phyloP scores from a whole-genome alignment of 2,113 vertebrate species.

The Tapirus terrestris region DNA sequence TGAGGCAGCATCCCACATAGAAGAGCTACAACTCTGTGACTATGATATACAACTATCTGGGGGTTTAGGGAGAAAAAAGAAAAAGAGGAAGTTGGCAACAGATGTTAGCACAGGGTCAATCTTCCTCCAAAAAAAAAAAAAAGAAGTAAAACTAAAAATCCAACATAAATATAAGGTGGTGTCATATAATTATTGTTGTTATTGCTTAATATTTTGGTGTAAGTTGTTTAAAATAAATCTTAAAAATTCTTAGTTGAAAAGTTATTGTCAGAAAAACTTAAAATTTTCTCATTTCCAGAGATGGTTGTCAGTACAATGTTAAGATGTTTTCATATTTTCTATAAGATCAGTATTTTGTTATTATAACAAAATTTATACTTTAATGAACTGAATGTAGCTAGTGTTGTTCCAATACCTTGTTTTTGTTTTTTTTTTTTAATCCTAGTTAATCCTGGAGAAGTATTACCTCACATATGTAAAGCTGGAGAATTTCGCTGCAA shows the following conservation, averaged over 20 bases:
- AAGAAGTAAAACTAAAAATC: not conserved
- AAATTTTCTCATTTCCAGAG: not conserved
- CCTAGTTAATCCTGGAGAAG: constrained; percentile 87
- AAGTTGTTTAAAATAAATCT: not conserved
- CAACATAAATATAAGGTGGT: not conserved
- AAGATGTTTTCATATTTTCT: not conserved
- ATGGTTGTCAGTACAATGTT: not conserved
- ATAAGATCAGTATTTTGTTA: not conserved
- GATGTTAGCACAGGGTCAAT: too few species aligned
- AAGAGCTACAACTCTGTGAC: too few species aligned
- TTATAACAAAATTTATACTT: not conserved
- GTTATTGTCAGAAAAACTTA: not conserved
- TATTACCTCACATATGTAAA: constrained; percentile 89
- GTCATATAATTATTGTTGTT: not conserved
- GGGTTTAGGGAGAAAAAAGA: too few species aligned
- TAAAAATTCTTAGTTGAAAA: not conserved
- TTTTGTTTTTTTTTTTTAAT: not conserved
- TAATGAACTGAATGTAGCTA: not conserved
- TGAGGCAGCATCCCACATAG: too few species aligned
- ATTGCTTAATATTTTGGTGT: not conserved
- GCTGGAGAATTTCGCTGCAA: constrained; percentile 94
- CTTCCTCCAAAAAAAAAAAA: too few species aligned
- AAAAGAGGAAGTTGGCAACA: too few species aligned
- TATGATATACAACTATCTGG: too few species aligned
- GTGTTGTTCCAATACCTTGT: not conserved